Base-by-base conservation (phyloP, 2,888 invertebrate genomes). In the Noctua pronuba region DNA sequence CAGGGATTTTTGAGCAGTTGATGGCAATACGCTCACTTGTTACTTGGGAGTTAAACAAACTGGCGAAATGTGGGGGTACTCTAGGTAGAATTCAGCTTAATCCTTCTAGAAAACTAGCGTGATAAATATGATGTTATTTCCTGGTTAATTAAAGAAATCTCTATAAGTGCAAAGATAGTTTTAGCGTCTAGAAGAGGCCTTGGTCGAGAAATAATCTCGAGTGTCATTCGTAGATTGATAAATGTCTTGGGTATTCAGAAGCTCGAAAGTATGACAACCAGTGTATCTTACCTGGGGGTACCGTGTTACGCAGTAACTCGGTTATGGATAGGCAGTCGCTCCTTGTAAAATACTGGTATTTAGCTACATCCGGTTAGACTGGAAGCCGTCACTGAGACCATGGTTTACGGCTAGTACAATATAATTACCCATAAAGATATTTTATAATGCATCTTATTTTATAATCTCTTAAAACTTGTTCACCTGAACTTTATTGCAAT, bases 101-200 rank as follows among this genome's bases (percentile, higher is more conserved):
- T 2, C 58, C 2, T 28, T 28, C 28, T 0, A 6, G 2, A 2
- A 18, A 7, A 13, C 4, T 13, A 13, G 0, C 13, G 5, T 55
- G 28, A 28, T 28, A n/a, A 18, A 16, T 13, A 16, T 58, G 58
- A 16, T 58, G 58, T 28, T n/a, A 13, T 58, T 1, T 58, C n/a
- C n/a, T n/a, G n/a, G n/a, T n/a, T n/a, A n/a, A n/a, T n/a, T n/a
- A n/a, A n/a, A n/a, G n/a, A n/a, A n/a, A n/a, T n/a, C n/a, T n/a
- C n/a, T n/a, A n/a, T n/a, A n/a, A 58, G 28, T 1, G 55, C 13
- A 58, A n/a, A 28, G 0, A 58, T 58, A 28, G 16, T 58, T 58
- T 55, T n/a, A n/a, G 24, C 1, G 11, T 11, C 4, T 0, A 10
- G 58, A 28, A n/a, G 58, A 58, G 6, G 13, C 1, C 7, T n/a